phyloP scores from a whole-genome alignment of 30 jellyfish, hydroid and myxozoan species.

The Sanderia malayensis region DNA sequence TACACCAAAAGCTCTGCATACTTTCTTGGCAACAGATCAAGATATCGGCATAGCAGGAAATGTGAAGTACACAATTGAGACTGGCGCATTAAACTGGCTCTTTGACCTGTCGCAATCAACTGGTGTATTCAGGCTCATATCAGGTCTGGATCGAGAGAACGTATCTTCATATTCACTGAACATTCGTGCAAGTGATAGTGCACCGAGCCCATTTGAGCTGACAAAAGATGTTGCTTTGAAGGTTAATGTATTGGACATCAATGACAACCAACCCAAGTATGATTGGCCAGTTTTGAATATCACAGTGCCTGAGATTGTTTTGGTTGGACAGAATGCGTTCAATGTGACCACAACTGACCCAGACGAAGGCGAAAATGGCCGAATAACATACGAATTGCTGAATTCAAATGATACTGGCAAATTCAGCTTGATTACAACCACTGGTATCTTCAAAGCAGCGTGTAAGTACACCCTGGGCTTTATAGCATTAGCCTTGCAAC shows the following conservation, averaged over 20 bases:
- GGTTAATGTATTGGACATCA: slow-evolving; percentile 57
- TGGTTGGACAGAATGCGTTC: slow-evolving; percentile 50
- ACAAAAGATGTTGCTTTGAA: slow-evolving; percentile 35
- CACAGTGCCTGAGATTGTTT: slow-evolving; percentile 63
- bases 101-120: slow-evolving; percentile 31
- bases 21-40: slow-evolving; percentile 68
- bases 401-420: slow-evolving; percentile 36
- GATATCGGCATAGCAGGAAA: slow-evolving; percentile 73
- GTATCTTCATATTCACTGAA: slow-evolving; percentile 42
- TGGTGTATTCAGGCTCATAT: slow-evolving; percentile 44
- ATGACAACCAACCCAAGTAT: slow-evolving; percentile 71
- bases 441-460: slow-evolving; percentile 52
- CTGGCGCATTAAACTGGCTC: slow-evolving; percentile 26
- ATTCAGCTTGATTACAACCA: slow-evolving; percentile 39
- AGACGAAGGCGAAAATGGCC: slow-evolving; percentile 77
- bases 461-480: slow-evolving; percentile 41
- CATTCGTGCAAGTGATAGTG: slow-evolving; percentile 73
- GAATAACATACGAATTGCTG: slow-evolving; percentile 41
- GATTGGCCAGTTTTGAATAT: slow-evolving; percentile 44
- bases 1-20: slow-evolving; percentile 18
- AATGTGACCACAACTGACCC: slow-evolving; percentile 65
- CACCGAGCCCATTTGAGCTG: slow-evolving; percentile 80
- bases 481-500: too few species aligned
- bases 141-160: slow-evolving; percentile 68
- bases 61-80: slow-evolving; percentile 27